These are phyloP conservation scores for Selenia dentaria DNA, from an alignment of 2,888 invertebrate species.

Conservation along the genomic window DNA sequence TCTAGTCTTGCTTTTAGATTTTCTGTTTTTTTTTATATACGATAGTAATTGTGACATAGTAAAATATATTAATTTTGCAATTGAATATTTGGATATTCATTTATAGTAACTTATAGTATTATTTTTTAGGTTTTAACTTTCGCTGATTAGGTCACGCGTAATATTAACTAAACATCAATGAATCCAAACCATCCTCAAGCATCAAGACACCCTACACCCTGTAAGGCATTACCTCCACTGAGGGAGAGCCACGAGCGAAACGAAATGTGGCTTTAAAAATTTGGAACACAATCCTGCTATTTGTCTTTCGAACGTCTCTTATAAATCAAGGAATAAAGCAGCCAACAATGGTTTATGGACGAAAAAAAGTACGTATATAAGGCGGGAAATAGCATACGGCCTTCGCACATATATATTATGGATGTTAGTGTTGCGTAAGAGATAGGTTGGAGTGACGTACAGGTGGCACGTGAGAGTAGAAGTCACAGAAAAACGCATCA, in stretches of 20 bases:
- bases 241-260: slow-evolving; percentile 84
- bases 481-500: slow-evolving; percentile 3
- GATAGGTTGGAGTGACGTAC: slow-evolving; percentile 51
- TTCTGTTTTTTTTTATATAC: too few species aligned
- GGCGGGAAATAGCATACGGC: slow-evolving; percentile 81
- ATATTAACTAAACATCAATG: slow-evolving; percentile 8
- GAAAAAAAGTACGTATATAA: slow-evolving; percentile 83
- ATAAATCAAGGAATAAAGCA: slow-evolving; percentile 89
- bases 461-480: slow-evolving; percentile 30
- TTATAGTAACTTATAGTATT: too few species aligned
- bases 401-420: slow-evolving; percentile 77
- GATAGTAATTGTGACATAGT: too few species aligned
- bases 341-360: slow-evolving; percentile 86
- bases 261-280: slow-evolving; percentile 92
- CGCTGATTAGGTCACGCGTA: too few species aligned
- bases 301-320: slow-evolving; percentile 90
- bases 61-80: too few species aligned
- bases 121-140: too few species aligned
- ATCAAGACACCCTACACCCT: slow-evolving; percentile 58
- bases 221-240: slow-evolving; percentile 60
- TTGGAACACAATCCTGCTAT: slow-evolving; percentile 92
- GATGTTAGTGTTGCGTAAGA: slow-evolving; percentile 75
- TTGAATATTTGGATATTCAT: too few species aligned
- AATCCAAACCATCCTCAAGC: slow-evolving; percentile 42
- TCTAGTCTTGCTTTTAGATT: too few species aligned